A percentile compares a stretch with the other conserved stretches of the same genome.
Evolutionary conservation across 2,113 vertebrate species (phyloP).

Genomic region (Lynx canadensis): DNA sequence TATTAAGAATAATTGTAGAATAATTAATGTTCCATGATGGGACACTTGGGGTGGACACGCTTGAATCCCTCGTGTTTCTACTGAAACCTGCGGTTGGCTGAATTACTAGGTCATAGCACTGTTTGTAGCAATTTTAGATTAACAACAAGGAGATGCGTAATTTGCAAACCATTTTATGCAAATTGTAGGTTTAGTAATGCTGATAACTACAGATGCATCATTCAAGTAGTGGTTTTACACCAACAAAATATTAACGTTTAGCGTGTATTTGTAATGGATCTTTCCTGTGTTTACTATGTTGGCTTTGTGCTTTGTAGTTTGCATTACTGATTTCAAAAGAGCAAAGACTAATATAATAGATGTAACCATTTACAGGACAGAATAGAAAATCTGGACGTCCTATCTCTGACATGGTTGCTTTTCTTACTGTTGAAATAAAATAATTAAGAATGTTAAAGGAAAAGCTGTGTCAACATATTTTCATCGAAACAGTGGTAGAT

Average conservation of each 20-base stretch:
- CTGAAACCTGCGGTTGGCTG: slow-evolving; percentile 44
- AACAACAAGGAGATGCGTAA: slow-evolving; percentile 36
- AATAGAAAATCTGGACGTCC: not conserved
- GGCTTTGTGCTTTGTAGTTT: slow-evolving; percentile 47
- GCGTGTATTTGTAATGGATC: slow-evolving; percentile 35
- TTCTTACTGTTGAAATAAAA: slow-evolving; percentile 46
- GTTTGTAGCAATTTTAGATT: slow-evolving; percentile 54
- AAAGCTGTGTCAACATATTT: not conserved
- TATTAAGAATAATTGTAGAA: slow-evolving; percentile 37
- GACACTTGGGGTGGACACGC: not conserved
- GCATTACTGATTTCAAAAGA: slow-evolving; percentile 26
- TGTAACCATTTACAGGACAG: slow-evolving; percentile 14
- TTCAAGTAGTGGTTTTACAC: slow-evolving; percentile 56
- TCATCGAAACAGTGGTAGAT: slow-evolving; percentile 24
- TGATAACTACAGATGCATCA: slow-evolving; percentile 31
- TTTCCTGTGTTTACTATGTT: slow-evolving; percentile 39
- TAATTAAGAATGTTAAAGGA: slow-evolving; percentile 31
- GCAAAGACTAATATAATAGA: not conserved
- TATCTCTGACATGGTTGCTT: slow-evolving; percentile 19
- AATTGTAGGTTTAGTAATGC: slow-evolving; percentile 58
- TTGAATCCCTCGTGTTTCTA: slow-evolving; percentile 3
- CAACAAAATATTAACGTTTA: slow-evolving; percentile 55
- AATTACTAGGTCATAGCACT: slow-evolving; percentile 47
- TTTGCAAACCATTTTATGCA: slow-evolving; percentile 56
- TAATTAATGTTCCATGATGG: slow-evolving; percentile 47